Conservation (phyloP, 2,888 invertebrate genomes). For the Drosophila nigritarsus region DNA sequence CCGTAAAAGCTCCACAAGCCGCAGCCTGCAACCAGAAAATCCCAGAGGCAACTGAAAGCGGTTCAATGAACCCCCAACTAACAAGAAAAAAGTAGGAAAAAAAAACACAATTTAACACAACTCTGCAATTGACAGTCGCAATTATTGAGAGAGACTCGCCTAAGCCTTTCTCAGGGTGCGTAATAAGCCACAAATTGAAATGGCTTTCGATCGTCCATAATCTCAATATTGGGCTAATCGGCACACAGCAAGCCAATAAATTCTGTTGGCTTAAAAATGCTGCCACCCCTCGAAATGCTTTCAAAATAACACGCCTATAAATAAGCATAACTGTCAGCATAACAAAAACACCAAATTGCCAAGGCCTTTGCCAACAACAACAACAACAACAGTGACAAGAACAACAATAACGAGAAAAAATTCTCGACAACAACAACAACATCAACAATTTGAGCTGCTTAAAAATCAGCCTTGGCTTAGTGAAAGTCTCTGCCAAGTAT, state of each 20-base stretch:
- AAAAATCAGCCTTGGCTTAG: conserved; percentile 38
- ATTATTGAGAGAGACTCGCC: conserved; percentile 41
- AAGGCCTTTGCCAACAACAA: conserved; percentile 32
- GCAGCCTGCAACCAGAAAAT: neutral
- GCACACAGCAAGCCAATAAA: conserved; percentile 76
- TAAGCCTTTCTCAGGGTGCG: conserved; percentile 62
- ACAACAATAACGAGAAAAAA: conserved; percentile 10
- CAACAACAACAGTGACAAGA: conserved; percentile 17
- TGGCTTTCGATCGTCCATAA: conserved; percentile 60
- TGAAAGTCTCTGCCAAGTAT: conserved; percentile 55
- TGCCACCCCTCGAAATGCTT: conserved; percentile 39
- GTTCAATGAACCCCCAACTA: conserved; percentile 52
- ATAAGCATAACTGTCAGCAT: conserved; percentile 78
- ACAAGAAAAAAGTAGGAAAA: neutral
- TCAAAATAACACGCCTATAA: conserved; percentile 66
- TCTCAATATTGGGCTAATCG: conserved; percentile 75
- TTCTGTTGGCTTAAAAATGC: conserved; percentile 70
- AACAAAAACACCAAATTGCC: conserved; percentile 58
- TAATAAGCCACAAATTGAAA: conserved; percentile 57
- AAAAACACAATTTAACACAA: conserved; percentile 2
- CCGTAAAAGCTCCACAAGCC: conserved; percentile 35
- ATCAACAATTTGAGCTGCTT: conserved; percentile 25
- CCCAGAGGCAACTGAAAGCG: conserved; percentile 12
- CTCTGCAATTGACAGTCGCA: conserved; percentile 55
- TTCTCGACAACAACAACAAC: neutral